These are phyloP conservation scores for Carduelis carduelis DNA, from an alignment of 2,797 vertebrate genomes.

Conservation along the genomic window DNA sequence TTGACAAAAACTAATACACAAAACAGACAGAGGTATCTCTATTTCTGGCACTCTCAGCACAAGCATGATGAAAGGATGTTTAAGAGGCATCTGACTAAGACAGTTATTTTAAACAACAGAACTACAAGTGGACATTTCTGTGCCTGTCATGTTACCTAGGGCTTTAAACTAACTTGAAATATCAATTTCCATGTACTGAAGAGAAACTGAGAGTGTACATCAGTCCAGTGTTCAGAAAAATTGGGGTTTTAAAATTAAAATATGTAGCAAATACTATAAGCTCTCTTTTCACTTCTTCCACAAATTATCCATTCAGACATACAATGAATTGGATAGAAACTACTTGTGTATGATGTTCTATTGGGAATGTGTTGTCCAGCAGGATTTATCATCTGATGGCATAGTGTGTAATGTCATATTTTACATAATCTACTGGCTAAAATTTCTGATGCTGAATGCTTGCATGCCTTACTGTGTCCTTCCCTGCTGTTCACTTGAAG, in stretches of 20 bases:
- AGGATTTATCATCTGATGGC: constrained; percentile 2
- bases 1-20: constrained; percentile 23
- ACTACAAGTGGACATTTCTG: constrained; percentile 7
- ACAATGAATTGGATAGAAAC: constrained; percentile 10
- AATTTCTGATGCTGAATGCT: neutral
- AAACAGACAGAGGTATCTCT: neutral
- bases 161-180: constrained; percentile 54
- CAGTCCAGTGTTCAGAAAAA: constrained; percentile 21
- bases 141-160: constrained; percentile 5
- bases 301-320: constrained; percentile 29
- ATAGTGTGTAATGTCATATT: neutral
- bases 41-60: neutral
- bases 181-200: constrained; percentile 22
- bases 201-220: neutral
- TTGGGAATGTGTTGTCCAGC: neutral
- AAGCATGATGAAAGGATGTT: neutral
- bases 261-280: neutral
- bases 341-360: neutral
- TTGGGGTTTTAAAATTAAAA: constrained; percentile 48
- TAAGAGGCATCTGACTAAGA: constrained; percentile 11
- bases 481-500: neutral
- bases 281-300: constrained; percentile 4
- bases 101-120: constrained; percentile 23
- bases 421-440: neutral
- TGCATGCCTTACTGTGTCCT: neutral